Conservation (phyloP, 2,113 vertebrate species). For the Cyphomyrus discorhynchus region DNA sequence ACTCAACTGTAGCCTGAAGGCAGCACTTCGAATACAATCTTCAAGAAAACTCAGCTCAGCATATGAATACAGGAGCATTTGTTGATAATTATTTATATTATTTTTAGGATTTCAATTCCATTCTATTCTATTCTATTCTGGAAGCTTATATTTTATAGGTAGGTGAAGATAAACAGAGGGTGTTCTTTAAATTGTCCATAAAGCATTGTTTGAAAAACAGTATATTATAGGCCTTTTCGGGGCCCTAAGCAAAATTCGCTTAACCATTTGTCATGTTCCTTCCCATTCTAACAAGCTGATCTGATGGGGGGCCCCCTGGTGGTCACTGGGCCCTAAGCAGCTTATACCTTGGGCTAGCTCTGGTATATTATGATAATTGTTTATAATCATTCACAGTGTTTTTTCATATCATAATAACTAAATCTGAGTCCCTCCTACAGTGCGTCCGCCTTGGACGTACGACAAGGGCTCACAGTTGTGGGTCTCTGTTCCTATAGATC, state of each 20-base stretch:
- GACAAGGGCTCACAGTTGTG: conserved; percentile 76
- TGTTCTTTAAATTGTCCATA: background rate
- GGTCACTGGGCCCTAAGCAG: background rate
- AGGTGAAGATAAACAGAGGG: background rate
- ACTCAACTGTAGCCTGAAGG: background rate
- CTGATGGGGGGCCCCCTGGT: background rate
- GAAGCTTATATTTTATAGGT: background rate
- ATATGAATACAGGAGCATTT: background rate
- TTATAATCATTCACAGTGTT: background rate
- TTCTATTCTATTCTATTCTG: background rate
- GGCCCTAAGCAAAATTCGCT: background rate
- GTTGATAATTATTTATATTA: background rate
- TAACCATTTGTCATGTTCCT: background rate
- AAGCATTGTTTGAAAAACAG: background rate
- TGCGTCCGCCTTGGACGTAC: background rate
- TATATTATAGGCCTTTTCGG: background rate
- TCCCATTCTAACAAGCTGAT: background rate
- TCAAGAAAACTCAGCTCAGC: background rate
- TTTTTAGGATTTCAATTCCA: background rate
- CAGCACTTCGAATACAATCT: background rate
- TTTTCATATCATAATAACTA: background rate
- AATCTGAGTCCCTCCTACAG: background rate
- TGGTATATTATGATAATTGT: background rate
- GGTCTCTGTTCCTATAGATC: conserved; percentile 85
- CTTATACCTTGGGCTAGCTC: background rate